These are phyloP conservation scores for Dasypogon diadema DNA, from an alignment of 2,888 invertebrate genomes.

Conservation along the genomic window DNA sequence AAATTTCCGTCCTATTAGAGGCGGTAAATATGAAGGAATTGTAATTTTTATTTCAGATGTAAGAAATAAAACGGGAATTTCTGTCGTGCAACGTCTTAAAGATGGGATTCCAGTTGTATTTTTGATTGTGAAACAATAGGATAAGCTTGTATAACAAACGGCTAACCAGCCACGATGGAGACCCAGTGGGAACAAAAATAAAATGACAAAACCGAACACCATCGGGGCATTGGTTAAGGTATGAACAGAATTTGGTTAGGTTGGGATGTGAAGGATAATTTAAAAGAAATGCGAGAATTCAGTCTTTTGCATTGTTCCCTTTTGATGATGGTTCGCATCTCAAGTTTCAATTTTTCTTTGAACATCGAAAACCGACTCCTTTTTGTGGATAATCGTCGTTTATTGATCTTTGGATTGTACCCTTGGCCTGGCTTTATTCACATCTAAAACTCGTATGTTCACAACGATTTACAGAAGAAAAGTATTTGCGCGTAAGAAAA, in stretches of 20 bases:
- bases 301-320: conserved; percentile 7
- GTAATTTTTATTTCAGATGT: not conserved
- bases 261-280: not conserved
- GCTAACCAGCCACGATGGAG: conserved; percentile 34
- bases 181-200: not conserved
- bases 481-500: too few relatives aligned
- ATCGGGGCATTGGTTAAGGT: conserved; percentile 13
- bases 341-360: not conserved
- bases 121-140: conserved; percentile 46
- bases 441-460: too few relatives aligned
- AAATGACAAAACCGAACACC: not conserved
- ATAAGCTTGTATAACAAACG: conserved; percentile 45
- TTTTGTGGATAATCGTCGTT: conserved; percentile 32
- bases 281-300: conserved; percentile 25
- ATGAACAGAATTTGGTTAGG: conserved; percentile 31
- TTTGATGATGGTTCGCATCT: not conserved
- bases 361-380: conserved; percentile 19
- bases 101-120: conserved; percentile 48
- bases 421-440: too few relatives aligned
- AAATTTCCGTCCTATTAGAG: conserved; percentile 20
- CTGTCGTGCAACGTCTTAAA: conserved; percentile 28
- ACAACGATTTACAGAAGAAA: too few relatives aligned
- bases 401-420: conserved; percentile 41
- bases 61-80: conserved; percentile 40
- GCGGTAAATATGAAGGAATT: not conserved